phyloP scores from a whole-genome alignment of 2,888 invertebrate genomes.

The Zaprionus lineosus region DNA sequence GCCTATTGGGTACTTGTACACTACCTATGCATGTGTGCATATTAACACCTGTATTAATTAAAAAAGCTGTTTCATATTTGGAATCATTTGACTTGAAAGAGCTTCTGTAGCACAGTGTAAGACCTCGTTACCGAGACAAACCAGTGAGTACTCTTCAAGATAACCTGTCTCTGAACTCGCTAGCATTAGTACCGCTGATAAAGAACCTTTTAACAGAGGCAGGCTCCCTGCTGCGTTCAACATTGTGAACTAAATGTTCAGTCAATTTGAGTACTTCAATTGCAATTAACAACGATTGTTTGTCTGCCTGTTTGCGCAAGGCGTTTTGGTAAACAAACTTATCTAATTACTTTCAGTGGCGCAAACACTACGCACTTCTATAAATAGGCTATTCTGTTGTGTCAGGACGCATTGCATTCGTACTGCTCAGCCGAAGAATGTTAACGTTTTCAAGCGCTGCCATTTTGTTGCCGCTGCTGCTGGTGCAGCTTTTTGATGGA shows the following conservation, averaged over 20 bases:
- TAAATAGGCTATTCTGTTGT: conserved; percentile 24
- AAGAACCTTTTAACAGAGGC: conserved; percentile 39
- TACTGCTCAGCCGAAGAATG: conserved; percentile 30
- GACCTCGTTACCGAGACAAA: conserved; percentile 17
- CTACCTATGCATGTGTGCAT: no score
- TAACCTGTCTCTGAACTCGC: conserved; percentile 55
- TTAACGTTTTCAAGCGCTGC: conserved; percentile 4
- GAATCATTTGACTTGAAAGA: no score
- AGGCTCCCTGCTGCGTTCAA: conserved; percentile 36
- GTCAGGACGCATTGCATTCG: conserved; percentile 42
- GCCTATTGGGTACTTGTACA: no score
- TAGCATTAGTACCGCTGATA: conserved; percentile 38
- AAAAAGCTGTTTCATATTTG: no score
- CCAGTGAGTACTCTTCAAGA: conserved; percentile 32
- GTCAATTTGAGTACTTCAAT: conserved; percentile 47
- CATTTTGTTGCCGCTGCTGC: conserved; percentile 21
- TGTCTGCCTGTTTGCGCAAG: conserved; percentile 34
- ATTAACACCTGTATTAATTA: no score
- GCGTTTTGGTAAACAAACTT: conserved; percentile 42
- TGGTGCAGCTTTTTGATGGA: conserved; percentile 34
- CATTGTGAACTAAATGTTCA: conserved; percentile 44
- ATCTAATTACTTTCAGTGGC: conserved; percentile 39
- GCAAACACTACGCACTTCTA: conserved; percentile 25
- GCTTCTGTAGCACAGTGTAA: conserved; percentile 44
- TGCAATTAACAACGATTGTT: conserved; percentile 52